Base-by-base conservation (phyloP, 2,113 vertebrate genomes). In the Bufo bufo region DNA sequence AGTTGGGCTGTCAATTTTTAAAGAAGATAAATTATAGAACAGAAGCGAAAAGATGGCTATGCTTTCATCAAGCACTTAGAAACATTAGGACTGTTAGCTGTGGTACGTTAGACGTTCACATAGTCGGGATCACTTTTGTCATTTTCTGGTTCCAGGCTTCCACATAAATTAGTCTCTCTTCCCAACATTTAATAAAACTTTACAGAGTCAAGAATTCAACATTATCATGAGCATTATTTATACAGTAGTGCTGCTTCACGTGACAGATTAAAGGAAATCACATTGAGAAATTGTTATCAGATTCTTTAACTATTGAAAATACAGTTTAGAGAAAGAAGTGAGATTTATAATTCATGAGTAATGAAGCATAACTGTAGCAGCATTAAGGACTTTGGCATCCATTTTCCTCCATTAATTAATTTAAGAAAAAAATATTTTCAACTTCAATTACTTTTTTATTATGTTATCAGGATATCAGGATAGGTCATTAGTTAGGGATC, bases 11-110 rank as follows among this genome's bases (percentile, higher is more conserved):
- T 87, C 79, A 82, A 33, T 88, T 82, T 65, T 61, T 58, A 71
- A 58, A 59, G 65, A 82, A 82, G 86, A 88, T 88, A 88, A 88
- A 88, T 87, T 74, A 87, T 87, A 87, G 66, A 87, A 75, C 54
- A 87, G 65, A 59, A 87, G 52, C 14, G n/a, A 63, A 61, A 52
- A 61, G 79, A 88, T 88, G 43, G 56, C 52, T 87, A 69, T 58
- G 49, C 86, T 82, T 88, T 88, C 66, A 88, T 88, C 79, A 75
- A 59, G 79, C 45, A 82, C 56, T 82, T 88, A 83, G 65, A 71
- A 77, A 71, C 86, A 82, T 82, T 74, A 88, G 65, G 43, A 17
- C 61, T 75, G 56, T 50, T 83, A 74, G 56, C 79, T 74, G 12
- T 87, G 86, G 78, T 65, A 87, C 63, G 54, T 87, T 87, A 87